Percentiles rank a stretch among this genome's conserved stretches.
These are phyloP conservation scores for Neodon shergylaensis DNA, from an alignment of 2,113 vertebrate species.

Conservation along the genomic window DNA sequence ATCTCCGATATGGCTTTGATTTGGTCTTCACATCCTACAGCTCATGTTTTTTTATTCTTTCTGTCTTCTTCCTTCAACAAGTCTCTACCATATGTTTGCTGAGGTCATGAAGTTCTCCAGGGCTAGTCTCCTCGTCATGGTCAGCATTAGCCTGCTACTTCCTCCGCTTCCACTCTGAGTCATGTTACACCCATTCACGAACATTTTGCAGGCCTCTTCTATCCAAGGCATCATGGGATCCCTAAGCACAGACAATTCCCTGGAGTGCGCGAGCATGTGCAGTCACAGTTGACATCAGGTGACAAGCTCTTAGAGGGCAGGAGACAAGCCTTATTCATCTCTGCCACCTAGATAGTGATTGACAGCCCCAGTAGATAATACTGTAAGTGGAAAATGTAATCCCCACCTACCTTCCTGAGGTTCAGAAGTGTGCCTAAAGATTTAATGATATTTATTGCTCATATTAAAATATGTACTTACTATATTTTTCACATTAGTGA, in stretches of 20 bases:
- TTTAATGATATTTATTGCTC: background rate
- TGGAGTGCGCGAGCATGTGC: accelerated
- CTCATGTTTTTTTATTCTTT: background rate
- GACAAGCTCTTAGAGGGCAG: background rate
- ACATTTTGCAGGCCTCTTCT: background rate
- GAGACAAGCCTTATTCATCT: background rate
- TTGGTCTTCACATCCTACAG: background rate
- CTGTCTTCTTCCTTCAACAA: background rate
- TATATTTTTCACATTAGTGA: background rate
- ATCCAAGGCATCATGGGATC: background rate
- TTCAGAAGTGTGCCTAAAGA: background rate
- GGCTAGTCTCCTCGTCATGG: background rate
- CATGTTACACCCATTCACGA: background rate
- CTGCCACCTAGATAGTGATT: background rate
- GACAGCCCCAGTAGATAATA: background rate
- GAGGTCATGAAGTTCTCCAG: background rate
- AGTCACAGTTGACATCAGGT: background rate
- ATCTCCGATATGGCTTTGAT: background rate
- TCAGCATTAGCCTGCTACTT: background rate
- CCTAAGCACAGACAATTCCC: background rate
- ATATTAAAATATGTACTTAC: background rate
- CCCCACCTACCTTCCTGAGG: background rate
- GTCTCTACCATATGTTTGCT: background rate
- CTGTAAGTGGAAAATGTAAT: background rate
- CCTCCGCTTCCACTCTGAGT: background rate